Evolutionary conservation across 2,888 invertebrate genomes (phyloP), one percentile per base, ranked within the genome.

Genomic region (Thalpophila matura): DNA sequence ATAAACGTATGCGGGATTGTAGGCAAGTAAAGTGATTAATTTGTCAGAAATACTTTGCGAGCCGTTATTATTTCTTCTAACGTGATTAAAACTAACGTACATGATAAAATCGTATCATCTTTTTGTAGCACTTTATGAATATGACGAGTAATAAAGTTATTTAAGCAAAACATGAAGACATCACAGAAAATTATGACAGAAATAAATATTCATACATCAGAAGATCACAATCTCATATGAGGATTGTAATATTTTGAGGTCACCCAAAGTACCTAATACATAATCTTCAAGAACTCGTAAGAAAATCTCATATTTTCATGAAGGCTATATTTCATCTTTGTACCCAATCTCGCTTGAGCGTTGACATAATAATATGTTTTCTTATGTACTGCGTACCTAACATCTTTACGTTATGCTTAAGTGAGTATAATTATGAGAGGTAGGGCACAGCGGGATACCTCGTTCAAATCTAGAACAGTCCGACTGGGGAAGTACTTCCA

Each of bases 341-440:
- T 38, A n/a, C n/a, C n/a, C n/a, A 18, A 47, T 49, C 47, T 58
- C 31, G n/a, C 46, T 33, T 51, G 33, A 29, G 9, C 45, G 29
- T 68, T 42, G 45, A 46, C 29, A 46, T 46, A 51, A 46, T 50
- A 40, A 50, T 68, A 68, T 59, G 10, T 4, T 38, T 50, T 40
- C 26, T 29, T 51, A 51, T 37, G 47, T 59, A 29, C 22, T 46
- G 7, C 6, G 24, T 31, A 20, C 16, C n/a, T n/a, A n/a, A n/a
- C 10, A 24, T 18, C 4, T 47, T 33, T 4, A 42, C n/a, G 10
- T 7, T 29, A 2, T 12, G n/a, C n/a, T n/a, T n/a, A n/a, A n/a
- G n/a, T n/a, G n/a, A n/a, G n/a, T n/a, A n/a, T n/a, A n/a, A n/a
- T n/a, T n/a, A n/a, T n/a, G n/a, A n/a, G n/a, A n/a, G n/a, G n/a